These are phyloP conservation scores for Microcaecilia unicolor DNA, from an alignment of 2,797 vertebrate species.

Conservation along the genomic window DNA sequence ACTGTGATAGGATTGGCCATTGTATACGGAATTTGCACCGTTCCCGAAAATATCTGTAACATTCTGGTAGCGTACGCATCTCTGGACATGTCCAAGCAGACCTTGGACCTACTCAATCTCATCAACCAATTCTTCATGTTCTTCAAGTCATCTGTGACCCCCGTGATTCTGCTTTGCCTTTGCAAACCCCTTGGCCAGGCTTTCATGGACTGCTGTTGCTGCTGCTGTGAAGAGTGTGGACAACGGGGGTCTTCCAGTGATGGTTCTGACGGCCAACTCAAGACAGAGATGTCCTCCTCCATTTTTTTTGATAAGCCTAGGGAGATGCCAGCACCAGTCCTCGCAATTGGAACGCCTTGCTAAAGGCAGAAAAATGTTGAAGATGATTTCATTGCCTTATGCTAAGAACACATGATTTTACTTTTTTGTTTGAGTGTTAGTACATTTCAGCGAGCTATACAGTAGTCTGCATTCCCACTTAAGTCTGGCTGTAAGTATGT, in stretches of 20 bases:
- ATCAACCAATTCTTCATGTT: conserved; percentile 90
- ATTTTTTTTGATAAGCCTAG: conserved; percentile 87
- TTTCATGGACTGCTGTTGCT: conserved; percentile 94
- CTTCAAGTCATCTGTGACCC: conserved; percentile 81
- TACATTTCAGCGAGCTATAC: background rate
- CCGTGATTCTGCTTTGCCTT: conserved; percentile 81
- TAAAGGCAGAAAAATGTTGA: conserved; percentile 44
- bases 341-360: conserved; percentile 78
- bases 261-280: conserved; percentile 61
- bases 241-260: conserved; percentile 33
- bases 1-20: conserved; percentile 73
- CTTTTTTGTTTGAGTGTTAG: conserved; percentile 13
- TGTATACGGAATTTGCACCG: conserved; percentile 75
- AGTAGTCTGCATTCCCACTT: too few species aligned
- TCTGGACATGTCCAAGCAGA: conserved; percentile 58
- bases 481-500: too few species aligned
- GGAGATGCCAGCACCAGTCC: conserved; percentile 73
- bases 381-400: conserved; percentile 13
- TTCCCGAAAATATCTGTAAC: conserved; percentile 81
- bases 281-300: conserved; percentile 67
- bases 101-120: conserved; percentile 68
- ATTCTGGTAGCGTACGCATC: conserved; percentile 75
- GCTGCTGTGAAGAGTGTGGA: conserved; percentile 76
- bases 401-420: conserved; percentile 30
- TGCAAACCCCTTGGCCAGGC: conserved; percentile 86